A percentile compares a stretch with the other conserved stretches of the same genome.
Conservation (phyloP, 1,140 invertebrate species). For the Sesamia nonagrioides region DNA sequence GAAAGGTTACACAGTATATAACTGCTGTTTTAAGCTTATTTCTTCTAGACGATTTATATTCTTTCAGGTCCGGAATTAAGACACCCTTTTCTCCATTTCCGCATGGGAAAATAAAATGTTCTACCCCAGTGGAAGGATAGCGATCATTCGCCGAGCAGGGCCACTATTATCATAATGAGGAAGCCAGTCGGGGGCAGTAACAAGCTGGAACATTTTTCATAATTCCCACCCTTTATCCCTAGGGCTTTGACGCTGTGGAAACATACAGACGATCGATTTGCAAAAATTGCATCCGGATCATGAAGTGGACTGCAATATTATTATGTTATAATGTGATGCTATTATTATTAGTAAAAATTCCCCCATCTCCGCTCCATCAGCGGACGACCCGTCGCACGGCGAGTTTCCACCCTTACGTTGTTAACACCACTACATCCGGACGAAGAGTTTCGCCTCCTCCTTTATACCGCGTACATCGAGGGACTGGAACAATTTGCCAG, state of each 20-base stretch:
- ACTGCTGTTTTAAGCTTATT: not conserved
- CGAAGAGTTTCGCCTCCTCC: too few species aligned
- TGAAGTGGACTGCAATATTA: too few species aligned
- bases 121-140: constrained; percentile 26
- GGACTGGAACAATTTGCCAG: too few species aligned
- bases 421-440: too few species aligned
- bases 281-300: too few species aligned
- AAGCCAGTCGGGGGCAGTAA: constrained; percentile 38
- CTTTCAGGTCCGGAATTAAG: not conserved
- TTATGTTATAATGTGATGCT: too few species aligned
- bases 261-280: constrained; percentile 1
- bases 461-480: too few species aligned
- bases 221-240: constrained; percentile 43
- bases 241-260: constrained; percentile 28
- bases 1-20: too few species aligned
- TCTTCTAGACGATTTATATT: constrained; percentile 9
- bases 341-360: too few species aligned
- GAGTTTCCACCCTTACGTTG: too few species aligned
- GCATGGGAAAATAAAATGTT: constrained; percentile 23
- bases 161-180: constrained; percentile 48
- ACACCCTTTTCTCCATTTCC: constrained; percentile 25
- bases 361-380: too few species aligned
- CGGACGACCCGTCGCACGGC: too few species aligned
- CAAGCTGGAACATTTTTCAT: constrained; percentile 50
- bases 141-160: constrained; percentile 13